Base-by-base conservation (phyloP, 2,113 vertebrate genomes). In the Plecotus auritus region DNA sequence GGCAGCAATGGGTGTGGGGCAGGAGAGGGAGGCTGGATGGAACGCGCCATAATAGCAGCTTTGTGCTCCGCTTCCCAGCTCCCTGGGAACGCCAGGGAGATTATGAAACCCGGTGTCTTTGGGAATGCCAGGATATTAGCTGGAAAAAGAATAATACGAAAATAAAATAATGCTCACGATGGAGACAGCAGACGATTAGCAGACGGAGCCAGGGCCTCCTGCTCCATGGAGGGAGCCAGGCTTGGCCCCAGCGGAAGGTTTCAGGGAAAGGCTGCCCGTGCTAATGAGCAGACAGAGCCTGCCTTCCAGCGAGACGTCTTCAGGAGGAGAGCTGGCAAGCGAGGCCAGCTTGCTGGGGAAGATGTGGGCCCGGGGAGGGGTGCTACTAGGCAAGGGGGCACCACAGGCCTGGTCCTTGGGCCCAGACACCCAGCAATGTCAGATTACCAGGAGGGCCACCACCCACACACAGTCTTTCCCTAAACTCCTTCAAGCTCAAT, bases 91-190 rank as follows among this genome's bases (percentile, higher is more conserved):
- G 97, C 97, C 97, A 97, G 94, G 84, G 97, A 96, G 95, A 97
- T 98, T 97, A 96, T 97, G 98, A 98, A 98, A 98, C 92, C 96
- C 89, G 77, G 96, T 47, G 87, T 66, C 88, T 97, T 95, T 94
- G 93, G 97, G 95, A 91, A 94, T 96, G 96, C 95, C 98, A 98
- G 97, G 92, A 96, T 95, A 97, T 98, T 93, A 97, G 97, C 96
- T 97, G 96, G 97, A 96, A 97, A 97, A 97, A 93, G 94, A 96
- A 97, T 96, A 97, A 97, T 97, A 97, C 61, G 35, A 93, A 96
- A 95, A 96, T 96, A 95, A 97, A 96, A 96, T 95, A 97, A 95
- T 95, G 84, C 97, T 94, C 22, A 6, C 90, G 69, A 94, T 97
- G 96, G 91, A 81, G 97, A 97, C 91, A 28, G 97, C 96, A 97